Base-by-base conservation (phyloP, 2,888 invertebrate species). In the Meta bourneti region DNA sequence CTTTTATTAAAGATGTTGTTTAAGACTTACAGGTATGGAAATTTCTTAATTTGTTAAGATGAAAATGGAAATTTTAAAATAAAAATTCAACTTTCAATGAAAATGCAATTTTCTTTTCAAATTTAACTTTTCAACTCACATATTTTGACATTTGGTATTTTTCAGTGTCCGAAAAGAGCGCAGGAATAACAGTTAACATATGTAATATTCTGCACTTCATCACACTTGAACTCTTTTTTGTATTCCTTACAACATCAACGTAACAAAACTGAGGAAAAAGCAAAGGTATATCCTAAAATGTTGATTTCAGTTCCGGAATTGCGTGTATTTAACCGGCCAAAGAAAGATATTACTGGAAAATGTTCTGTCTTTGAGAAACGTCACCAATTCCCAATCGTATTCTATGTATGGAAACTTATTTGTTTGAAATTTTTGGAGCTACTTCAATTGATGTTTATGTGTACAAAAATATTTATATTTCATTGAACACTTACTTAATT, bases 261-360 rank as follows among this genome's bases (percentile, higher is more conserved):
- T 90, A 90, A 90, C 89, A 71, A 69, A 72, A 61, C 9, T 16
- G 19, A 77, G 16, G 49, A 80, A 52, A 4, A 71, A 77, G 34
- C 13, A 8, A 51, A 77, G 8, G 77, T 34, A 84, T 83, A 78
- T 90, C 84, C 89, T 71, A 74, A 79, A 61, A 71, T 54, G 19
- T 82, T 82, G 75, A 61, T 89, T 81, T 49, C 80, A 77, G 69
- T 75, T 75, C 51, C n/a, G 54, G 49, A 82, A 75, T 77, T 88
- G 51, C 16, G 49, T 48, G 69, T 34, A 75, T 34, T 72, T 51
- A 48, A 78, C 89, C 89, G 84, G 89, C 89, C 89, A 90, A 90
- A 90, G 70, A 9, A 71, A 19, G 34, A 34, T 34, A 61, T 11
- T 5, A 61, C 61, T 9, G 61, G 61, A 61, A 61, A 61, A 16